Base-by-base conservation (phyloP, 2,888 invertebrate genomes). In the Archips xylosteana region DNA sequence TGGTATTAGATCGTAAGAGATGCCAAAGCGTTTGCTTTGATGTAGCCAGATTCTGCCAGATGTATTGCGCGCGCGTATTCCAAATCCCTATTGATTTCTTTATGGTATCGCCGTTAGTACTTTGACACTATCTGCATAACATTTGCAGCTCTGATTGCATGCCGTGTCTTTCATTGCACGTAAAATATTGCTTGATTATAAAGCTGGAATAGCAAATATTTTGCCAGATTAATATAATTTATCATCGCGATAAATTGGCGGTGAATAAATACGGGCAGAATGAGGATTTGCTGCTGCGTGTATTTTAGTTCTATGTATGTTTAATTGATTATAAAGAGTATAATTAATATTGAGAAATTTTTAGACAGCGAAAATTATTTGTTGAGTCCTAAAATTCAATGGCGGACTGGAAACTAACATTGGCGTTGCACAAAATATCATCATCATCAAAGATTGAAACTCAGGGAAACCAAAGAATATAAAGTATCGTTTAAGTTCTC, bases 21-120 rank as follows among this genome's bases (percentile, higher is more conserved):
- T 86, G 85, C 87, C 87, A 87, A 87, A 85, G 79, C 51, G 82
- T 80, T 78, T 80, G 80, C 92, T 93, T 92, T 92, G 91, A 92
- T 92, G 89, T 91, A 78, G 61, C 74, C 81, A 79, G 83, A 82
- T 84, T 85, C 57, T 57, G 57, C 57, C 57, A 57, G 57, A 57
- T 57, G 57, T 57, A 87, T 85, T 82, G 82, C 83, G 13, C 84
- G 83, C 83, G 81, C 85, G 82, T 84, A 81, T 82, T 76, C 78
- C 78, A 85, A 88, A 91, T 88, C 87, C 85, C 79, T 75, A 78
- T 81, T 87, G 91, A 92, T 88, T 88, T 87, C 87, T 91, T 90
- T 87, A 88, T 85, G 80, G 78, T 77, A 77, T 75, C 79, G 82
- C 81, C 78, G 75, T 75, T 69, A 70, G 75, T 69, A 77, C 77